These are phyloP conservation scores for Dilophus febrilis DNA, from an alignment of 2,888 invertebrate species.

Conservation along the genomic window DNA sequence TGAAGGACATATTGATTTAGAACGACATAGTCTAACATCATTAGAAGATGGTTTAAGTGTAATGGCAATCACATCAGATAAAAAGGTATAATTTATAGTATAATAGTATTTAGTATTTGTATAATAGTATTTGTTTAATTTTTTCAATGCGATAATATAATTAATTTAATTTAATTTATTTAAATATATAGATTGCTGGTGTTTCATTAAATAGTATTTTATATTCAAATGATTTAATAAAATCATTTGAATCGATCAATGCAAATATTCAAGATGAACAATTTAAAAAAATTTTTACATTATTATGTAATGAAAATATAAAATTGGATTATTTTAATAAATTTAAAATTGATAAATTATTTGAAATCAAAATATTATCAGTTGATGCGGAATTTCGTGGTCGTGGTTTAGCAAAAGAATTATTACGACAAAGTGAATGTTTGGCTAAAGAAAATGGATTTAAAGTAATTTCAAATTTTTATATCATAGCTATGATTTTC, in stretches of 20 bases:
- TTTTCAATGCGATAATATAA: neutral
- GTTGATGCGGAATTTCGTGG: slow-evolving; percentile 52
- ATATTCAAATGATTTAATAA: slow-evolving; percentile 51
- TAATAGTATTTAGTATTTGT: neutral
- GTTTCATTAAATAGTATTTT: slow-evolving; percentile 63
- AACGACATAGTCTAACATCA: slow-evolving; percentile 53
- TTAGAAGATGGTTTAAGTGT: slow-evolving; percentile 55
- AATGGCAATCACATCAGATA: slow-evolving; percentile 44
- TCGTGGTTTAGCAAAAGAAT: slow-evolving; percentile 52
- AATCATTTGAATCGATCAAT: slow-evolving; percentile 46
- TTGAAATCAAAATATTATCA: slow-evolving; percentile 66
- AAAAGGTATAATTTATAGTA: slow-evolving; percentile 33
- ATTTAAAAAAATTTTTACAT: slow-evolving; percentile 61
- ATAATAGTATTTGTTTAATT: too few relatives aligned
- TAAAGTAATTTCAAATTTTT: slow-evolving; percentile 34
- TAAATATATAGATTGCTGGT: slow-evolving; percentile 49
- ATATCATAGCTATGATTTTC: neutral
- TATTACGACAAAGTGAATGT: slow-evolving; percentile 48
- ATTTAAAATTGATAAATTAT: slow-evolving; percentile 49
- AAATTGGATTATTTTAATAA: slow-evolving; percentile 48
- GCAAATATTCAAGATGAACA: slow-evolving; percentile 46
- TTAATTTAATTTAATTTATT: neutral
- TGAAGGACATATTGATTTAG: slow-evolving; percentile 51
- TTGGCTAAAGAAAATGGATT: slow-evolving; percentile 48
- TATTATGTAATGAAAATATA: slow-evolving; percentile 52